A percentile compares a stretch with the other conserved stretches of the same genome.
phyloP scores from a whole-genome alignment of 2,888 invertebrate species.

The Synergus itoensis region DNA sequence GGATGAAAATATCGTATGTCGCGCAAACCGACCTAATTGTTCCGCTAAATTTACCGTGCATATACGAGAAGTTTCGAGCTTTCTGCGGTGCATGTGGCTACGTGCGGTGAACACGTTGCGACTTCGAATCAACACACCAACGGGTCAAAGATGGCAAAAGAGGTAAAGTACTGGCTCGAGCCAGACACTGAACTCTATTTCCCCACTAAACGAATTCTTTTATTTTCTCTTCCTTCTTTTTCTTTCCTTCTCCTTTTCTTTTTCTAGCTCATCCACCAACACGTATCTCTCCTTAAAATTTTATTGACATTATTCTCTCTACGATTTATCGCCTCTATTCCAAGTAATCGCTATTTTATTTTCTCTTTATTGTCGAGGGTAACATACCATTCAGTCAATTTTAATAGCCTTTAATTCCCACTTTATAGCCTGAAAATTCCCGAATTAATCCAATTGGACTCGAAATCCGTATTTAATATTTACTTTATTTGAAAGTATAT shows the following conservation, averaged over 20 bases:
- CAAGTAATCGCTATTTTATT: neutral
- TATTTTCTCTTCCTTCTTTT: neutral
- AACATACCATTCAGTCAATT: constrained; percentile 1
- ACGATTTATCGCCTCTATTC: neutral
- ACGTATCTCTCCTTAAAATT: neutral
- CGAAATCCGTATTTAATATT: neutral
- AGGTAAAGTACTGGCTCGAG: constrained; percentile 63
- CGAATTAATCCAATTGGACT: neutral
- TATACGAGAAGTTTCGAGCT: constrained; percentile 48
- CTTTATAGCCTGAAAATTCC: neutral
- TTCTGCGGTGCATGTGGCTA: constrained; percentile 43
- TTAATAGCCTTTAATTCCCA: neutral
- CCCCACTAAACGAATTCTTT: constrained; percentile 52
- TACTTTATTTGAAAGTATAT: too few relatives aligned
- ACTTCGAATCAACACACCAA: constrained; percentile 29
- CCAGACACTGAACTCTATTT: constrained; percentile 69
- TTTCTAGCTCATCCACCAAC: neutral
- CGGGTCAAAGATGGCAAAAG: constrained; percentile 50
- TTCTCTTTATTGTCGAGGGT: neutral
- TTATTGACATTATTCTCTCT: neutral
- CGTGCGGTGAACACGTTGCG: constrained; percentile 29
- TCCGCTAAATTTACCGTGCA: constrained; percentile 60
- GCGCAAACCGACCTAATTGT: constrained; percentile 60
- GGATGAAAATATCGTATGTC: constrained; percentile 45
- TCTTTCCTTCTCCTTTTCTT: neutral